A percentile compares a stretch with the other conserved stretches of the same genome.
These are phyloP conservation scores for Neomicropteryx cornuta DNA, from an alignment of 1,140 invertebrate genomes.

Conservation along the genomic window DNA sequence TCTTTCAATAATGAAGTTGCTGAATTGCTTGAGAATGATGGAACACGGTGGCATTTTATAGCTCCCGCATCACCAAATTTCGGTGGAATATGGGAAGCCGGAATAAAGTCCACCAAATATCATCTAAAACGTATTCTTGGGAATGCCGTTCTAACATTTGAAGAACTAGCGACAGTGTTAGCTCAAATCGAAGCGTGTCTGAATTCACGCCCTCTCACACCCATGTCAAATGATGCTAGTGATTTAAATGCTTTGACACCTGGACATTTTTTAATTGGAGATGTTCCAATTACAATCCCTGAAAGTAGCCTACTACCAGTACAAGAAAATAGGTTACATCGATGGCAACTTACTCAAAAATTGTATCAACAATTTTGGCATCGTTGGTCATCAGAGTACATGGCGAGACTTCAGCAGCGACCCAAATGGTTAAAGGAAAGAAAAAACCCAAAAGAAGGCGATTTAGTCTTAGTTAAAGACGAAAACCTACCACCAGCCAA, in stretches of 20 bases:
- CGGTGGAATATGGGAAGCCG: slow-evolving; percentile 22
- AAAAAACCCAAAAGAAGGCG: slow-evolving; percentile 2
- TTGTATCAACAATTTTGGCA: slow-evolving; percentile 13
- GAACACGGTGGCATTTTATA: slow-evolving; percentile 28
- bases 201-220: slow-evolving; percentile 14
- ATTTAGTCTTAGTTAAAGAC: slow-evolving; percentile 14
- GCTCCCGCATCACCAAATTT: slow-evolving; percentile 23
- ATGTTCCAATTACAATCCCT: slow-evolving; percentile 7
- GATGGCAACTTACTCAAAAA: slow-evolving; percentile 12
- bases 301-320: slow-evolving; percentile 6
- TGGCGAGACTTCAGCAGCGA: slow-evolving; percentile 15
- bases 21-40: slow-evolving; percentile 6
- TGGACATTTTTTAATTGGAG: slow-evolving; percentile 14
- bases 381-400: slow-evolving; percentile 16
- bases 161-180: slow-evolving; percentile 17
- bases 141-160: slow-evolving; percentile 14
- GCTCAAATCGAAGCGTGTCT: slow-evolving; percentile 18
- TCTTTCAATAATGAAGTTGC: slow-evolving; percentile 7
- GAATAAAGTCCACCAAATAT: slow-evolving; percentile 10
- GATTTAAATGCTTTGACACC: slow-evolving; percentile 13
- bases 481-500: slow-evolving; percentile 11
- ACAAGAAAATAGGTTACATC: not conserved
- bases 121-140: slow-evolving; percentile 24
- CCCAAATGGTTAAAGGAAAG: slow-evolving; percentile 13
- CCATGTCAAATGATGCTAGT: slow-evolving; percentile 10